phyloP scores from a whole-genome alignment of 2,797 vertebrate genomes.

The Limnodromus scolopaceus region DNA sequence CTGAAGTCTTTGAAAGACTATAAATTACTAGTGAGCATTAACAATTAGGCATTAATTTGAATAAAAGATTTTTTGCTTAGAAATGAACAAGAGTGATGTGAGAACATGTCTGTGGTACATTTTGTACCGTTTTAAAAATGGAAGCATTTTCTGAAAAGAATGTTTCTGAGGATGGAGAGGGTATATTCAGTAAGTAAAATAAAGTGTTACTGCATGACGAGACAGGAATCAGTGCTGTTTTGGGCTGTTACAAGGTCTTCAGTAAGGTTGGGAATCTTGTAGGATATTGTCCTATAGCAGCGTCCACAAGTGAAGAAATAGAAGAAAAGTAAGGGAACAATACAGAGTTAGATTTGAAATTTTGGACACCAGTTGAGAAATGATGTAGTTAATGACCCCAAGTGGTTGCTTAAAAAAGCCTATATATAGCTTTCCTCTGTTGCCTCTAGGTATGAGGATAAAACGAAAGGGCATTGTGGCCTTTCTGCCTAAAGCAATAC shows the following conservation, averaged over 20 bases:
- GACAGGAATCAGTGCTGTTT: not conserved
- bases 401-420: not conserved
- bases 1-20: not conserved
- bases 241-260: not conserved
- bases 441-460: not conserved
- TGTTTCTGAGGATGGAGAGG: not conserved
- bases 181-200: not conserved
- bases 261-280: not conserved
- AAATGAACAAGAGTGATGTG: not conserved
- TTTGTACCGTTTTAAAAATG: slow-evolving; percentile 3
- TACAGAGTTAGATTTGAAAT: not conserved
- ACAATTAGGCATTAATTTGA: not conserved
- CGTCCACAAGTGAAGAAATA: not conserved
- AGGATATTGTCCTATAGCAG: not conserved
- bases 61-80: not conserved
- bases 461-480: not conserved
- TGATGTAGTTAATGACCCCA: not conserved
- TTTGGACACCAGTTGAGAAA: not conserved
- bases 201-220: not conserved
- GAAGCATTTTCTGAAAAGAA: not conserved
- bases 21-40: not conserved
- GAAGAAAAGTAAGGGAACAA: not conserved
- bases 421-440: not conserved
- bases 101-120: not conserved
- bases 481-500: not conserved